phyloP scores from a whole-genome alignment of 2,797 vertebrate genomes.

The Acipenser ruthenus region DNA sequence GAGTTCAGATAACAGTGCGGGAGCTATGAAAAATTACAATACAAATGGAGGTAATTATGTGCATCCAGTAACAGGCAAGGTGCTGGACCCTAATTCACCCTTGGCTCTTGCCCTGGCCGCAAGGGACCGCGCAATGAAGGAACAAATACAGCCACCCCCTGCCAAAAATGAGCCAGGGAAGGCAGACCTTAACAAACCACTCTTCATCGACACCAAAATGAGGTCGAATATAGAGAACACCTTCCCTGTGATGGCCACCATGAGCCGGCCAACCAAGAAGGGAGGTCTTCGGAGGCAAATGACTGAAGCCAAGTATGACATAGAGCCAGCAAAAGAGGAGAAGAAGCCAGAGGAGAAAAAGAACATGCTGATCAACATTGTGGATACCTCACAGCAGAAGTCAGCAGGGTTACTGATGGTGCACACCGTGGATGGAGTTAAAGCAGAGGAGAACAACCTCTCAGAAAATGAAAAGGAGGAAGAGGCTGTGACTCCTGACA shows the following conservation, averaged over 20 bases:
- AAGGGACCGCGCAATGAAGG: constrained; percentile 85
- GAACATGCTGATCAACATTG: constrained; percentile 65
- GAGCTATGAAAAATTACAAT: constrained; percentile 51
- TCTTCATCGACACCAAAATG: constrained; percentile 93
- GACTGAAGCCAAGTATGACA: constrained; percentile 81
- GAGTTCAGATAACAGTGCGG: constrained; percentile 67
- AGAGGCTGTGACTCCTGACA: constrained; percentile 43
- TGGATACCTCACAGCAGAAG: constrained; percentile 75
- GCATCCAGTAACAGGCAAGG: constrained; percentile 83
- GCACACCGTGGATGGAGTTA: constrained; percentile 66
- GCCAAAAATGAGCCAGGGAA: constrained; percentile 68
- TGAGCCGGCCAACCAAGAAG: constrained; percentile 59
- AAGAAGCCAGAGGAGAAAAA: constrained; percentile 74
- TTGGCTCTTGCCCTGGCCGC: constrained; percentile 85
- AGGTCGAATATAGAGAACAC: constrained; percentile 71
- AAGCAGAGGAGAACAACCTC: constrained; percentile 49
- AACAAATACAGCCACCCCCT: constrained; percentile 75
- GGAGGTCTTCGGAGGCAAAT: constrained; percentile 73
- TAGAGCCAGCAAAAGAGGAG: constrained; percentile 58
- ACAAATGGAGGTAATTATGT: constrained; percentile 69
- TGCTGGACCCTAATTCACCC: constrained; percentile 83
- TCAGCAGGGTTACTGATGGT: constrained; percentile 88
- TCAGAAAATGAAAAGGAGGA: constrained; percentile 48
- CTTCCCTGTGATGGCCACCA: constrained; percentile 61
- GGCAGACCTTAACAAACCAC: constrained; percentile 88